Evolutionary conservation across 1,140 invertebrate genomes (phyloP).

Genomic region (Oscheius sp.): DNA sequence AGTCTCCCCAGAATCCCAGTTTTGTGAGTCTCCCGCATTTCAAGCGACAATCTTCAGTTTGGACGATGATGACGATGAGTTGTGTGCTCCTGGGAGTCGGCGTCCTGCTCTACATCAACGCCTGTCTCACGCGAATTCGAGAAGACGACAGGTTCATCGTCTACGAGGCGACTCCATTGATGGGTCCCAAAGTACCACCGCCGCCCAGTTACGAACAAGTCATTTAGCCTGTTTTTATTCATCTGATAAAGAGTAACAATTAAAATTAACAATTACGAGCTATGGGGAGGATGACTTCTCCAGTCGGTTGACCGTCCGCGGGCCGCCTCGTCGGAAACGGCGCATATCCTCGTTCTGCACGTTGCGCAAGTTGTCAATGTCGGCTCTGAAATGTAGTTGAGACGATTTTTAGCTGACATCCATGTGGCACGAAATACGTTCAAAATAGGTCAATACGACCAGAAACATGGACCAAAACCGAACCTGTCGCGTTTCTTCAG

Average conservation of each 20-base stretch:
- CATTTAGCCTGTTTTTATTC: background rate
- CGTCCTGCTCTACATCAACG: background rate
- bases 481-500: slow-evolving; percentile 35
- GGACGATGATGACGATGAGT: background rate
- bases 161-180: background rate
- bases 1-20: no score
- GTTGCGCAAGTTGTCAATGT: background rate
- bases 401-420: background rate
- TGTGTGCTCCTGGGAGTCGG: background rate
- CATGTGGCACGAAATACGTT: background rate
- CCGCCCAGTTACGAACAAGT: background rate
- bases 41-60: background rate
- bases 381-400: background rate
- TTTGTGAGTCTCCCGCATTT: background rate
- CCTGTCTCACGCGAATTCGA: background rate
- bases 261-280: background rate
- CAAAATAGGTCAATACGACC: background rate
- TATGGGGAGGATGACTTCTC: background rate
- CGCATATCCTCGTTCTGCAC: slow-evolving; percentile 28
- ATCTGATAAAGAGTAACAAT: background rate
- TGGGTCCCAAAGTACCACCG: background rate
- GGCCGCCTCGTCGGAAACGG: slow-evolving; percentile 29
- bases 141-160: background rate
- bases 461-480: background rate
- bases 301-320: slow-evolving; percentile 21